A percentile compares a stretch with the other conserved stretches of the same genome.
Conservation (phyloP, 2,888 invertebrate genomes). For the Dorcus parallelipipedus region DNA sequence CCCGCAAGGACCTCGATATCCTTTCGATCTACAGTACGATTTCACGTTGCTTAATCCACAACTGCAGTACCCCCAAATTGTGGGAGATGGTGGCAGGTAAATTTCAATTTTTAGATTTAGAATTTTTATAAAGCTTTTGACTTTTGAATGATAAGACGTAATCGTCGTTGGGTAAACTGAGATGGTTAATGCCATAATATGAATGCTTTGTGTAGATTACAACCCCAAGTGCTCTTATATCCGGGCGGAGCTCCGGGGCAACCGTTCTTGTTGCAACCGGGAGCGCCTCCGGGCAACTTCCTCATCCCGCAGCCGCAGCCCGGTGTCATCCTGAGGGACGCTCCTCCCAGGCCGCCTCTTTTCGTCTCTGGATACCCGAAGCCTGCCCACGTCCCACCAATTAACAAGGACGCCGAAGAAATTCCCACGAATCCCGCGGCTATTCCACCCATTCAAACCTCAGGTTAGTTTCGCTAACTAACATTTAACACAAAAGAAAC, state of each 20-base stretch:
- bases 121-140: too few relatives aligned
- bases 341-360: constrained; percentile 28
- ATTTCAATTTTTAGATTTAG: neutral
- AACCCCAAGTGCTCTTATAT: constrained; percentile 41
- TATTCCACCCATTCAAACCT: constrained; percentile 31
- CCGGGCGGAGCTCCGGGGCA: constrained; percentile 36
- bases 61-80: constrained; percentile 16
- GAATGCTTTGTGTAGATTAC: constrained; percentile 29
- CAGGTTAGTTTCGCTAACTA: neutral
- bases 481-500: too few relatives aligned
- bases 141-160: too few relatives aligned
- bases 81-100: constrained; percentile 8
- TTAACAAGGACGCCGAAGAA: constrained; percentile 47
- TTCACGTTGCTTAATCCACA: constrained; percentile 17
- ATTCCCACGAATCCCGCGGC: constrained; percentile 41
- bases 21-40: constrained; percentile 17
- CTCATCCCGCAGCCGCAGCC: constrained; percentile 36
- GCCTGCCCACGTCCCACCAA: constrained; percentile 42
- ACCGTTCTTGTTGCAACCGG: constrained; percentile 40
- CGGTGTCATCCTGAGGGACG: constrained; percentile 19
- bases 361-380: constrained; percentile 39
- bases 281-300: constrained; percentile 38
- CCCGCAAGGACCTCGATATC: constrained; percentile 10
- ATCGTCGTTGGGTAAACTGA: too few relatives aligned
- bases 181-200: too few relatives aligned